These are phyloP conservation scores for Morinoia aosen DNA, from an alignment of 2,888 invertebrate genomes.

Conservation along the genomic window DNA sequence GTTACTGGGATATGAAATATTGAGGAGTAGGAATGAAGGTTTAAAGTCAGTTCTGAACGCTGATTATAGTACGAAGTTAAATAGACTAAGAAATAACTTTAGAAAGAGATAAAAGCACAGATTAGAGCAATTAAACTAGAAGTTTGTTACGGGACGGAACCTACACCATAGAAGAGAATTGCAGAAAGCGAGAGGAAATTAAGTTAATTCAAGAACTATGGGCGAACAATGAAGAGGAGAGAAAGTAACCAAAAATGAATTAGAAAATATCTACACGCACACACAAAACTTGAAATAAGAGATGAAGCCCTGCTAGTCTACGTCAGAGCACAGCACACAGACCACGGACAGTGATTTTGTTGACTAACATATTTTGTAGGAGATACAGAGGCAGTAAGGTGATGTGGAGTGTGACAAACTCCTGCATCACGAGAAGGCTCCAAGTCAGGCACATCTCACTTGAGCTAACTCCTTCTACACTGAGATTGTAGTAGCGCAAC, in stretches of 20 bases:
- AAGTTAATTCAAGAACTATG: not conserved
- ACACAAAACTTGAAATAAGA: not conserved
- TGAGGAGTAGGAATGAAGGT: not conserved
- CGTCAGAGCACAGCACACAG: too few relatives aligned
- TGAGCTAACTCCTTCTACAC: too few relatives aligned
- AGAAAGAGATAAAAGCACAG: not conserved
- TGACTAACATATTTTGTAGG: not conserved
- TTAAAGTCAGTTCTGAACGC: not conserved
- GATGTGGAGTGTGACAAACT: not conserved
- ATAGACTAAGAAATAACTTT: not conserved
- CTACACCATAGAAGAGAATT: too few relatives aligned
- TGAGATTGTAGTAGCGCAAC: not conserved
- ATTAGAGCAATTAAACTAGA: not conserved
- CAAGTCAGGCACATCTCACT: too few relatives aligned
- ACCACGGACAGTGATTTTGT: too few relatives aligned
- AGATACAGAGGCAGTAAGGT: not conserved
- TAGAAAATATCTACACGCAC: not conserved
- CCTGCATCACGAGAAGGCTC: too few relatives aligned
- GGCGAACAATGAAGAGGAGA: not conserved
- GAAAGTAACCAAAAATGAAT: not conserved
- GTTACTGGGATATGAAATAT: not conserved
- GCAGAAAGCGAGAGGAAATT: not conserved
- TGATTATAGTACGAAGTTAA: not conserved
- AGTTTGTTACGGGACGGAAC: not conserved
- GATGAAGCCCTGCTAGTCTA: not conserved